Evolutionary conservation across 2,797 vertebrate genomes (phyloP).

Genomic region (Carcharodon carcharias): DNA sequence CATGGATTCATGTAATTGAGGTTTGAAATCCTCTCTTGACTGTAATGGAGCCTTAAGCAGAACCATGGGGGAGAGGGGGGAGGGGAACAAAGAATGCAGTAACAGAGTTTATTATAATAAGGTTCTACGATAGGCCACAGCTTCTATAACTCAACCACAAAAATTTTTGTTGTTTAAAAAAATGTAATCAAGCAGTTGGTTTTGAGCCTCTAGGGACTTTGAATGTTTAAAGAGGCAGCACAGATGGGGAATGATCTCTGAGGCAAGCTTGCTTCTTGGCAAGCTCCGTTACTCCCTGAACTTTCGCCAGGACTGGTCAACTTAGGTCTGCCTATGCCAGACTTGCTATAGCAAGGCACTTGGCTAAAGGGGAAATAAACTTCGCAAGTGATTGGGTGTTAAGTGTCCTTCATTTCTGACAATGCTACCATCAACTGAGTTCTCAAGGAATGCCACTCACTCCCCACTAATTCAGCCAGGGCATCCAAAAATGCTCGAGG

Average conservation of each 20-base stretch:
- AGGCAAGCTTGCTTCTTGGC: slow-evolving; percentile 26
- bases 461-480: background rate
- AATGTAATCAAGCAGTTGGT: slow-evolving; percentile 30
- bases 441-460: background rate
- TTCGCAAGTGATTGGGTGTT: background rate
- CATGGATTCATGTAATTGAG: background rate
- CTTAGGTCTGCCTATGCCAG: background rate
- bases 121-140: slow-evolving; percentile 16
- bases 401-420: background rate
- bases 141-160: slow-evolving; percentile 29
- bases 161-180: slow-evolving; percentile 18
- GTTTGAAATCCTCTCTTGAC: background rate
- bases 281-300: background rate
- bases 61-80: background rate
- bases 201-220: background rate
- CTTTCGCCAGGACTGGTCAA: background rate
- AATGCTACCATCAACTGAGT: background rate
- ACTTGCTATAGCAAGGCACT: background rate
- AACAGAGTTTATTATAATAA: slow-evolving; percentile 24
- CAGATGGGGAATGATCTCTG: background rate
- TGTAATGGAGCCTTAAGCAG: background rate
- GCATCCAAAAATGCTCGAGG: background rate
- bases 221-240: slow-evolving; percentile 15
- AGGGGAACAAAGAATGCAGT: background rate
- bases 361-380: background rate